Evolutionary conservation across 2,113 vertebrate genomes (phyloP), one percentile per base, ranked within the genome.

Genomic region (Pterocles gutturalis): DNA sequence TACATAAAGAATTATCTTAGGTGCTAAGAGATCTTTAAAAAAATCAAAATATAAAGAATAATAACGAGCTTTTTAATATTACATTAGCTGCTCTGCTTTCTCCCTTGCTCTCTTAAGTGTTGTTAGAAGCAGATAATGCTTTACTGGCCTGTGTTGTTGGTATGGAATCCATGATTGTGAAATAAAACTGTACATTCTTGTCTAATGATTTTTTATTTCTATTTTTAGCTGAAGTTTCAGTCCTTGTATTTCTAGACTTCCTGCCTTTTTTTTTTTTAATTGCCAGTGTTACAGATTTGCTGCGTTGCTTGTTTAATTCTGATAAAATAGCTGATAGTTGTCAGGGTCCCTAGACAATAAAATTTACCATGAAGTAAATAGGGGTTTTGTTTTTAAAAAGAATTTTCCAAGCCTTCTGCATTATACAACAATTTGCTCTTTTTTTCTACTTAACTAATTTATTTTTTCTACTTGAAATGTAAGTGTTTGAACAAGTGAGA

Each of bases 401-500:
- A 51, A 36, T 85, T 96, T 93, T 92, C 73, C 61, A 53, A 88
- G 60, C 78, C 41, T 78, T 97, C n/a, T 73, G 55, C 91, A 76
- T 97, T 93, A 69, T 91, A 96, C 88, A 93, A 95, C 61, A 93
- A 97, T 96, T 95, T 85, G 89, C 64, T 94, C 69, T 90, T 96
- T 96, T 72, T 93, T 75, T 86, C 93, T 95, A 62, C 80, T 90
- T 97, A 97, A 95, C 94, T 97, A 97, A 98, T 97, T 97, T 98
- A 97, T 96, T 98, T 98, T 96, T 98, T 96, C 91, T 97, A 97
- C 97, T 97, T 98, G 97, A 98, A 98, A 98, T 97, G 89, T 94
- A 97, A 97, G 95, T 97, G 75, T 98, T 98, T 98, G 97, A 98
- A 98, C 96, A 98, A 98, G 96, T 98, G 98, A 98, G 97, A 98